A percentile compares a stretch with the other conserved stretches of the same genome.
Conservation (phyloP, 37 sponge, comb jelly and placozoan genomes). For the Diacarnus erythraeanus region DNA sequence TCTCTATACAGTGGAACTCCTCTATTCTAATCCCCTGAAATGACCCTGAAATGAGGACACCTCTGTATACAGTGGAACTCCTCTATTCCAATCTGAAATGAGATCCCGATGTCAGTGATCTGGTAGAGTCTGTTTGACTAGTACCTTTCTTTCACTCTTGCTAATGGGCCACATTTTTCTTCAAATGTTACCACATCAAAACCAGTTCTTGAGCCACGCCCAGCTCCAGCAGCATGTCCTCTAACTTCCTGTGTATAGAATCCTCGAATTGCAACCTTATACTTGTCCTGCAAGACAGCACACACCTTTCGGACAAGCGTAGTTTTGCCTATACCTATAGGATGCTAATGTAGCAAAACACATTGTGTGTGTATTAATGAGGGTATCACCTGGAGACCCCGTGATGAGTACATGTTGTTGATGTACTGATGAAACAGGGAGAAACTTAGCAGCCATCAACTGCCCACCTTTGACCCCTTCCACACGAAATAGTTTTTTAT, state of each 20-base stretch:
- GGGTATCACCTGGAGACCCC: constrained; percentile 46
- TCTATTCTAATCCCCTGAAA: too few relatives aligned
- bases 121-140: neutral
- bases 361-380: neutral
- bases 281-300: constrained; percentile 9
- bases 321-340: constrained; percentile 67
- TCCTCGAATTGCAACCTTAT: constrained; percentile 24
- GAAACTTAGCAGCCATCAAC: neutral
- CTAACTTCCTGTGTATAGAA: constrained; percentile 68
- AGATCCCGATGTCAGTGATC: neutral
- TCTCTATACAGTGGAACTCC: too few relatives aligned
- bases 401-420: constrained; percentile 51
- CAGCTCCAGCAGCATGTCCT: neutral
- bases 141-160: constrained; percentile 34
- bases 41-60: too few relatives aligned
- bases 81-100: too few relatives aligned
- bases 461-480: neutral
- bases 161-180: constrained; percentile 55
- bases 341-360: neutral
- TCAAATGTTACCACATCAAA: constrained; percentile 73
- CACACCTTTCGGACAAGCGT: constrained; percentile 51
- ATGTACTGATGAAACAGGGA: neutral
- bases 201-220: constrained; percentile 49
- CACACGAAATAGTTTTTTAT: constrained; percentile 2
- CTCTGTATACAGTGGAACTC: too few relatives aligned